phyloP scores from a whole-genome alignment of 2,888 invertebrate genomes.

The Cremastobaeus sp. region DNA sequence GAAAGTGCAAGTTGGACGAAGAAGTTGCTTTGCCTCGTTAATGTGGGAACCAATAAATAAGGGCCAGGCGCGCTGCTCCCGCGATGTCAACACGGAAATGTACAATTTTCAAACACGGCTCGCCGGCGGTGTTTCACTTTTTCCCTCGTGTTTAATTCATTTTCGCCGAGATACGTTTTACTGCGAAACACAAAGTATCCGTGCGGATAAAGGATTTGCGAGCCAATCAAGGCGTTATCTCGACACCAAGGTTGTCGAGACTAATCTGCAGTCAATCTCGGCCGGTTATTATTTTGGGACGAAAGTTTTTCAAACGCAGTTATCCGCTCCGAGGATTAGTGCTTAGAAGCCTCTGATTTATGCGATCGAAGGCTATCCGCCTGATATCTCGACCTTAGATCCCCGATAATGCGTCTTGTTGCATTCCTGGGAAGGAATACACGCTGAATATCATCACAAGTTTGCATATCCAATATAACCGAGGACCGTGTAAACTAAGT shows the following conservation, averaged over 20 bases:
- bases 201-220: slow-evolving; percentile 5
- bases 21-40: slow-evolving; percentile 59
- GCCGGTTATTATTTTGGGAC: neutral
- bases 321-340: neutral
- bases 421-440: neutral
- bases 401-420: slow-evolving; percentile 10
- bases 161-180: slow-evolving; percentile 18
- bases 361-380: slow-evolving; percentile 1
- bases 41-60: slow-evolving; percentile 58
- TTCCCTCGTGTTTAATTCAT: slow-evolving; percentile 36
- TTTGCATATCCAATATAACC: neutral
- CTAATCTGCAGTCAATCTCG: neutral
- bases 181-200: neutral
- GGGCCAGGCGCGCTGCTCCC: slow-evolving; percentile 34
- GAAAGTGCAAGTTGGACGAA: slow-evolving; percentile 69
- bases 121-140: slow-evolving; percentile 6
- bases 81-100: slow-evolving; percentile 45
- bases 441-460: slow-evolving; percentile 1
- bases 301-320: neutral
- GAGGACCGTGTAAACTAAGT: neutral
- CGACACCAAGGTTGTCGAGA: no score
- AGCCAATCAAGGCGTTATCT: slow-evolving; percentile 17
- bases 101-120: slow-evolving; percentile 27
- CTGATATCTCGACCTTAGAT: neutral
- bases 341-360: no score